These are phyloP conservation scores for Mungos mungo DNA, from an alignment of 2,113 vertebrate genomes.

Conservation along the genomic window DNA sequence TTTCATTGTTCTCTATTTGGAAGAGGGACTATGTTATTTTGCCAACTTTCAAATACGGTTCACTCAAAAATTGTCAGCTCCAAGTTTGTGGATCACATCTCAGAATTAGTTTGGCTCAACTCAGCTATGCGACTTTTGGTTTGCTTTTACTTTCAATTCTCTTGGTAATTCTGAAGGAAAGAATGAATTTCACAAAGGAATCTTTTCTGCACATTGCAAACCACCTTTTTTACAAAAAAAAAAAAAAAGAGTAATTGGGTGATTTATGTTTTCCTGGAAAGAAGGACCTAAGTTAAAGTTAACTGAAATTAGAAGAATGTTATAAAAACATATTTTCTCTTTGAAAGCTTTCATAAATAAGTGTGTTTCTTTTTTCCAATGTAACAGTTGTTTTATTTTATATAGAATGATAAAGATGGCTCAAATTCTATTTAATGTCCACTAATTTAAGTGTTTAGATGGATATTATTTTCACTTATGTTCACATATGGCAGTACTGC, in stretches of 20 bases:
- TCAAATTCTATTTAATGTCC: neutral
- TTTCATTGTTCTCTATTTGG: conserved; percentile 40
- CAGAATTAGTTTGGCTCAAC: conserved; percentile 33
- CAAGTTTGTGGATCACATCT: conserved; percentile 32
- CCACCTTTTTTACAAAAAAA: conserved; percentile 7
- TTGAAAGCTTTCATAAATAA: neutral
- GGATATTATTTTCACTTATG: neutral
- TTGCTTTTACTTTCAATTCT: conserved; percentile 54
- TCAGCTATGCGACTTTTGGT: conserved; percentile 31
- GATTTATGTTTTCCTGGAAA: conserved; percentile 31
- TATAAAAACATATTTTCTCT: neutral
- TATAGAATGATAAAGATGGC: neutral
- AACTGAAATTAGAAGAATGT: neutral
- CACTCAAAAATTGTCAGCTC: conserved; percentile 30
- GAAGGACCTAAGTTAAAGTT: conserved; percentile 15
- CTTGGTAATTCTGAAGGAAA: conserved; percentile 48
- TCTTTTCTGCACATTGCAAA: conserved; percentile 46
- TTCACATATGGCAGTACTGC: neutral
- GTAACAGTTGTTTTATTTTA: neutral
- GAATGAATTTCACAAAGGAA: conserved; percentile 29
- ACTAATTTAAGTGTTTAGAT: neutral
- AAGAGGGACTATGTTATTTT: conserved; percentile 40
- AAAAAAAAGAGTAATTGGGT: neutral
- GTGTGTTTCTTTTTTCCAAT: neutral
- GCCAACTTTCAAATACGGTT: conserved; percentile 52